Percentiles rank a stretch among this genome's conserved stretches.
Evolutionary conservation across 2,113 vertebrate genomes (phyloP).

Genomic region (Arizona elegans): DNA sequence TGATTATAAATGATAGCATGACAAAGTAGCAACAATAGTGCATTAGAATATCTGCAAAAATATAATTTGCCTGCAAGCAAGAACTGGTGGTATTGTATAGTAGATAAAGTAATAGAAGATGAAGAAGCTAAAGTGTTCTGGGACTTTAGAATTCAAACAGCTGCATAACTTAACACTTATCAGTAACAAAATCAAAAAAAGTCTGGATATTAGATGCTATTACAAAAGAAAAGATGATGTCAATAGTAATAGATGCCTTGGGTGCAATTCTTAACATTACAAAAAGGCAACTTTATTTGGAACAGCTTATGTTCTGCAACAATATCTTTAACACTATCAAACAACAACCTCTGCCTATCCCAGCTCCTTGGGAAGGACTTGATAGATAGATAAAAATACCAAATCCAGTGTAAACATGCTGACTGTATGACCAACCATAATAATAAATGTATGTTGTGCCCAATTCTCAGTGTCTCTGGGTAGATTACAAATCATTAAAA

Average conservation of each 20-base stretch:
- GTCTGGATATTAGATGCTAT: neutral
- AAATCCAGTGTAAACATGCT: neutral
- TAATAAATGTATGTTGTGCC: neutral
- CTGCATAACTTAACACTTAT: neutral
- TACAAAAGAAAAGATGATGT: neutral
- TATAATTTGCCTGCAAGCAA: neutral
- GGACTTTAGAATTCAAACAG: neutral
- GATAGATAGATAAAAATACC: neutral
- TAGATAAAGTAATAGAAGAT: neutral
- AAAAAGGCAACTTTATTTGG: neutral
- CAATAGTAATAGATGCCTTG: neutral
- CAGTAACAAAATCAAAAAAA: neutral
- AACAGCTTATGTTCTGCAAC: neutral
- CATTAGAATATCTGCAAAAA: neutral
- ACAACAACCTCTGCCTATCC: neutral
- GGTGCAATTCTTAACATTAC: neutral
- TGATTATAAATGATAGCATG: neutral
- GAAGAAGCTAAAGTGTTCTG: neutral
- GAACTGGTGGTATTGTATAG: neutral
- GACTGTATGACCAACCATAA: neutral
- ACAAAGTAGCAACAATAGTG: neutral
- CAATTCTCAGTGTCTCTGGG: neutral
- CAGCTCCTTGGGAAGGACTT: neutral
- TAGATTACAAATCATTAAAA: neutral
- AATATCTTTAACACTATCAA: neutral